These are phyloP conservation scores for Sebastes trivittatus DNA, from an alignment of 2,797 vertebrate genomes.

Conservation along the genomic window DNA sequence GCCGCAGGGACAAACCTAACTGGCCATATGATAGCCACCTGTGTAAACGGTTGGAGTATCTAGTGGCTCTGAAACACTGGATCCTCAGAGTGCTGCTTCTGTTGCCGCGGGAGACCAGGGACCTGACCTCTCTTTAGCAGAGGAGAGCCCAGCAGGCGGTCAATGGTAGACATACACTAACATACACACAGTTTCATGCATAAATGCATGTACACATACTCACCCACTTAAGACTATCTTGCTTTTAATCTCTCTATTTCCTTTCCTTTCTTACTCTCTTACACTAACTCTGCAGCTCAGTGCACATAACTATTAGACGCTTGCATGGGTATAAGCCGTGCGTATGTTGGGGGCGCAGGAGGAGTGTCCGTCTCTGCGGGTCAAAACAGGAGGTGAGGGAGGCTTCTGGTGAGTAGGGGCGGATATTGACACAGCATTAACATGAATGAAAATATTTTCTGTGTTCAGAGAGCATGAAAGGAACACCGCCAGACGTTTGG, in stretches of 20 bases:
- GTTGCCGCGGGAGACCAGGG: conserved; percentile 55
- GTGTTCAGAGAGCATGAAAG: conserved; percentile 73
- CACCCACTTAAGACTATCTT: conserved; percentile 1
- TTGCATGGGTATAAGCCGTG: neutral
- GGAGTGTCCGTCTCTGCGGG: conserved; percentile 32
- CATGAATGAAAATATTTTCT: conserved; percentile 82
- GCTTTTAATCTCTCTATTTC: conserved; percentile 29
- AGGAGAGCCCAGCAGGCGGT: conserved; percentile 47
- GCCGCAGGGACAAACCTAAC: neutral
- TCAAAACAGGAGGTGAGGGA: conserved; percentile 45
- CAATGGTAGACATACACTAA: conserved; percentile 30
- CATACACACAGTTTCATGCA: conserved; percentile 30
- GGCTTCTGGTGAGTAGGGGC: conserved; percentile 46
- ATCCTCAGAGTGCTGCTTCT: conserved; percentile 59
- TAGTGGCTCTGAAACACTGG: conserved; percentile 55
- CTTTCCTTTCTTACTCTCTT: neutral
- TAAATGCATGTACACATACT: conserved; percentile 5
- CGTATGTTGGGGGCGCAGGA: neutral
- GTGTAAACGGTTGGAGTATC: conserved; percentile 69
- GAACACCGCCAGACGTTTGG: conserved; percentile 56
- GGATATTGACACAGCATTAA: conserved; percentile 81
- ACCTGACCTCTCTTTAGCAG: conserved; percentile 52
- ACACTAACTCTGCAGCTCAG: conserved; percentile 3
- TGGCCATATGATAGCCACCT: conserved; percentile 77
- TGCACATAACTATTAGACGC: neutral